Evolutionary conservation across 2,888 invertebrate species (phyloP), one percentile per base, ranked within the genome.

Genomic region (Lymantria monacha): DNA sequence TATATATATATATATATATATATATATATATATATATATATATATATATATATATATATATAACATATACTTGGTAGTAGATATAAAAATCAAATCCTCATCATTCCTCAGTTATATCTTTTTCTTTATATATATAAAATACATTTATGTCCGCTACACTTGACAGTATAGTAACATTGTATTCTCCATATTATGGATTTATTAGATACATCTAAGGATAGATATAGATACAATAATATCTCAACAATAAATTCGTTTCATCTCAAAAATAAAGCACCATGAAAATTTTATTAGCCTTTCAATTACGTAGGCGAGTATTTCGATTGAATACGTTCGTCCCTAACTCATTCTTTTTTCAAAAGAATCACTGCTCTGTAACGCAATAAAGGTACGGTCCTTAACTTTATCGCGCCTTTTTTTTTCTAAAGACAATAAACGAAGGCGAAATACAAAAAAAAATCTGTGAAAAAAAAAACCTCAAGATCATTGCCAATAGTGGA

Each of bases 401-500:
- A 53, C 49, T 59, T 61, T 51, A 72, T 71, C 69, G 72, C 65
- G 70, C 61, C 53, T 69, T 79, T 75, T 79, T 79, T 75, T 79
- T 79, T 78, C 53, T 59, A 51, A 57, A 59, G 51, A 68, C 61
- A 72, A 78, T 75, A 75, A 75, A 70, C 61, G 66, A 69, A 65
- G 65, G 75, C 76, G 76, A 74, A 72, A 73, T 68, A 54, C 52
- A 57, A 51, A 51, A 79, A n/a, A n/a, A 79, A 76, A 79, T n/a
- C 74, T 46, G 59, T 56, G 47, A 60, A 48, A 49, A 65, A 78
- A 83, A 83, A 84, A 79, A 74, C 71, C 79, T 78, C 87, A 89
- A 89, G 89, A 88, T 86, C 89, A 87, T 71, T 86, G 83, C 73
- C 87, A 88, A 81, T 81, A 82, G 66, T 71, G 66, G 59, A 69